phyloP scores from a whole-genome alignment of 1,140 invertebrate genomes.

The Penaeus japonicus region DNA sequence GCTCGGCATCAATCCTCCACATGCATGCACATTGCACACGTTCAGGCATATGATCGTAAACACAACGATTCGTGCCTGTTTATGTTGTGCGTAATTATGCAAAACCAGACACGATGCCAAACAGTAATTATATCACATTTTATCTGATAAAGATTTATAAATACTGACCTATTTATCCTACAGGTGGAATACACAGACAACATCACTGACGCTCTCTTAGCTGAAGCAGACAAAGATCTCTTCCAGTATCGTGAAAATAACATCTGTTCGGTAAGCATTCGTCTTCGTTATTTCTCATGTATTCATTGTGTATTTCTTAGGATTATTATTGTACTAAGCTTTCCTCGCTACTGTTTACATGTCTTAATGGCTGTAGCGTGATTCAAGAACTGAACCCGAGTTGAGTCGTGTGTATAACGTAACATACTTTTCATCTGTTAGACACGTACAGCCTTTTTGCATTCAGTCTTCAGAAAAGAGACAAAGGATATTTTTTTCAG shows the following conservation, averaged over 20 bases:
- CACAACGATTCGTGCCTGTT: too few species aligned
- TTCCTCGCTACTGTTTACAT: neutral
- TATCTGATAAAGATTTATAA: neutral
- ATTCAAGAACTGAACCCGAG: neutral
- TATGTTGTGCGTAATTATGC: too few species aligned
- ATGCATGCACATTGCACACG: too few species aligned
- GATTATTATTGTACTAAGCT: neutral
- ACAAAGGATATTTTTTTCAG: neutral
- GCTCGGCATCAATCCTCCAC: too few species aligned
- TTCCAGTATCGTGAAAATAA: conserved; percentile 46
- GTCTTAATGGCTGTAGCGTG: too few species aligned
- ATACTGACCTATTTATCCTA: neutral
- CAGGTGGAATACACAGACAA: conserved; percentile 32
- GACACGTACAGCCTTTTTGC: neutral
- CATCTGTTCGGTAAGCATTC: conserved; percentile 40
- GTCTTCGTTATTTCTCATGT: neutral
- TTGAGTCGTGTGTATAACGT: too few species aligned
- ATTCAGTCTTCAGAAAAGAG: neutral
- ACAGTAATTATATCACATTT: too few species aligned
- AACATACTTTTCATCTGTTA: neutral
- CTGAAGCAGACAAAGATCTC: conserved; percentile 7
- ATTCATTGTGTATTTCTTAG: neutral
- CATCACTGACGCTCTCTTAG: conserved; percentile 23
- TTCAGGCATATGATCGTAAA: too few species aligned
- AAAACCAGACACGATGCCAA: too few species aligned